These are phyloP conservation scores for Nibea coibor DNA, from an alignment of 2,113 vertebrate species.

Conservation along the genomic window DNA sequence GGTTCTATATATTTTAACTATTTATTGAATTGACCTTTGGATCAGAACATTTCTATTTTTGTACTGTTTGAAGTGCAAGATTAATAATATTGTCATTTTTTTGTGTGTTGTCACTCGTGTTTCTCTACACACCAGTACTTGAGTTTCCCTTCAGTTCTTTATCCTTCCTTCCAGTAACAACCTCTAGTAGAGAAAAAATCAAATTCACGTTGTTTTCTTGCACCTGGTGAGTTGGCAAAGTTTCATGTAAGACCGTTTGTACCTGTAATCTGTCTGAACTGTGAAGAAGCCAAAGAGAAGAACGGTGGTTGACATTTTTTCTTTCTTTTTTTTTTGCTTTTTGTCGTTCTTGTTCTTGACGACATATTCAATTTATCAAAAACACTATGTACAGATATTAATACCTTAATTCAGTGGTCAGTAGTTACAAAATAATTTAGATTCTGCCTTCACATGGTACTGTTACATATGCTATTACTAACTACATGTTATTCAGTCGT, in stretches of 20 bases:
- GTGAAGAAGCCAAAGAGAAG: slow-evolving; percentile 69
- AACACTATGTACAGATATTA: slow-evolving; percentile 23
- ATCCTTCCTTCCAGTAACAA: slow-evolving; percentile 10
- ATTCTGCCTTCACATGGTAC: slow-evolving; percentile 12
- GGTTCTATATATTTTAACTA: slow-evolving; percentile 77
- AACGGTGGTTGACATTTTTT: slow-evolving; percentile 14
- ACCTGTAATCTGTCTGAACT: slow-evolving; percentile 62
- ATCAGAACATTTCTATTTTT: slow-evolving; percentile 96
- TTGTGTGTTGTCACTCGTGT: slow-evolving; percentile 13
- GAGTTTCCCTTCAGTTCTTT: slow-evolving; percentile 50
- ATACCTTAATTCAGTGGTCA: slow-evolving; percentile 20
- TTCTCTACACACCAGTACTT: slow-evolving; percentile 56
- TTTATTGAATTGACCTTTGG: slow-evolving; percentile 93
- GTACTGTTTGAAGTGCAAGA: slow-evolving; percentile 87
- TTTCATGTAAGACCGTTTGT: neutral
- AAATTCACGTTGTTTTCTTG: neutral
- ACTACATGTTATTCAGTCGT: neutral
- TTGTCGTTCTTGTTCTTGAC: neutral
- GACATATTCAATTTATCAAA: slow-evolving; percentile 16
- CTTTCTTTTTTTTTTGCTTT: slow-evolving; percentile 19
- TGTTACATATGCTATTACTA: slow-evolving; percentile 19
- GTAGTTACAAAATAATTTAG: slow-evolving; percentile 11
- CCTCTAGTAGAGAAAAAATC: slow-evolving; percentile 3
- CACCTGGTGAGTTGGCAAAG: neutral
- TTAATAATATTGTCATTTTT: slow-evolving; percentile 56